A percentile compares a stretch with the other conserved stretches of the same genome.
phyloP scores from a whole-genome alignment of 2,888 invertebrate genomes.

The Coelopa pilipes region DNA sequence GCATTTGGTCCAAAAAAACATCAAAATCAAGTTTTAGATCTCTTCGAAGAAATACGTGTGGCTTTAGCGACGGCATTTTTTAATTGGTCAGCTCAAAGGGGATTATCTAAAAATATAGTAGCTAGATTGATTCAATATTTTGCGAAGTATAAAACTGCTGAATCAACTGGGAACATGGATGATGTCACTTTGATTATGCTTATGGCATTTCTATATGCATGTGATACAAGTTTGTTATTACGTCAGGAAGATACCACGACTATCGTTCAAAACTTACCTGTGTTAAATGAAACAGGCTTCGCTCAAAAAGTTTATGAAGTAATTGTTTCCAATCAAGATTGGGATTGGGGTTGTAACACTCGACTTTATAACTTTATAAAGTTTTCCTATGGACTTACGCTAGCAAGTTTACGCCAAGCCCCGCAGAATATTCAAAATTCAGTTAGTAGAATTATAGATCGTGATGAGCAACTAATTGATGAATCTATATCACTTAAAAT shows the following conservation, averaged over 20 bases:
- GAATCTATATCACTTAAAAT: slow-evolving; percentile 81
- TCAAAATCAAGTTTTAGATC: slow-evolving; percentile 79
- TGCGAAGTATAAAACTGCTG: slow-evolving; percentile 62
- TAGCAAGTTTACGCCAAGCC: slow-evolving; percentile 73
- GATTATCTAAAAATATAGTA: slow-evolving; percentile 78
- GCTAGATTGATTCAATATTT: slow-evolving; percentile 70
- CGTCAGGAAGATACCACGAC: slow-evolving; percentile 82
- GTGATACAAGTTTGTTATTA: slow-evolving; percentile 84
- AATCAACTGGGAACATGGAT: slow-evolving; percentile 79
- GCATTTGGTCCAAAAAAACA: slow-evolving; percentile 90
- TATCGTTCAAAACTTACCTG: slow-evolving; percentile 74
- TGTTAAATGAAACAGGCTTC: slow-evolving; percentile 73
- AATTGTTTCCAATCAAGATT: slow-evolving; percentile 57
- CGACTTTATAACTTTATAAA: slow-evolving; percentile 71
- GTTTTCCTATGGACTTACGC: slow-evolving; percentile 77
- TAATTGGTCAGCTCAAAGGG: slow-evolving; percentile 80
- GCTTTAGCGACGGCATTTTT: slow-evolving; percentile 79
- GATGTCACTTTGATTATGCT: slow-evolving; percentile 81
- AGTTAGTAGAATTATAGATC: slow-evolving; percentile 70
- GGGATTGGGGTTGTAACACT: slow-evolving; percentile 51
- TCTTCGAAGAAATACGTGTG: slow-evolving; percentile 79
- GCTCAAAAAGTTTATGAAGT: slow-evolving; percentile 70
- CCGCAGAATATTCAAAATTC: slow-evolving; percentile 70
- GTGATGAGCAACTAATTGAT: slow-evolving; percentile 84
- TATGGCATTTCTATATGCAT: slow-evolving; percentile 84